Evolutionary conservation across 2,888 invertebrate genomes (phyloP).

Genomic region (Torymus aiolomorphi): DNA sequence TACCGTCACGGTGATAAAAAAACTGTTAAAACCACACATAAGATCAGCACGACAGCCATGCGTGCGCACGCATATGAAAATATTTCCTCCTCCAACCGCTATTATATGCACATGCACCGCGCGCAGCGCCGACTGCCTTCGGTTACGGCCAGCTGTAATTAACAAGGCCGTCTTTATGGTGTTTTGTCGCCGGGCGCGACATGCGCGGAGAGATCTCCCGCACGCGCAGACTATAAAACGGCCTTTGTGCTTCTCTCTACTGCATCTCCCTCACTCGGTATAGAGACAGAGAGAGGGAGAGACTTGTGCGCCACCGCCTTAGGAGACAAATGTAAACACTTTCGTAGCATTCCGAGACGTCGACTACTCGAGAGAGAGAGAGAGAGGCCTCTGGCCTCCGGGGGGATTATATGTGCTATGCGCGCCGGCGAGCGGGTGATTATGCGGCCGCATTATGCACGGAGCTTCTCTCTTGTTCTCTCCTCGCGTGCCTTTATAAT

Average conservation of each 20-base stretch:
- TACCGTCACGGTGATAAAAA: no score
- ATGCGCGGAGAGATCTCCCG: constrained; percentile 65
- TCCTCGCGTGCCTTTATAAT: constrained; percentile 11
- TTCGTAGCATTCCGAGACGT: constrained; percentile 58
- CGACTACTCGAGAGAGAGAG: constrained; percentile 50
- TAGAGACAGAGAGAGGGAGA: constrained; percentile 55
- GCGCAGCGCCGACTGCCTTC: not conserved
- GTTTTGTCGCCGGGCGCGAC: constrained; percentile 73
- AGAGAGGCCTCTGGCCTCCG: constrained; percentile 39
- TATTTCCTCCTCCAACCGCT: no score
- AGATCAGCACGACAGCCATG: no score
- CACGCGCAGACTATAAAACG: constrained; percentile 72
- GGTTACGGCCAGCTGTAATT: constrained; percentile 63
- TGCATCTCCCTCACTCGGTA: not conserved
- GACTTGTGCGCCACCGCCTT: constrained; percentile 60
- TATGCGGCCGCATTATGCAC: not conserved
- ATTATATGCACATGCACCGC: no score
- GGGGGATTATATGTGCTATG: constrained; percentile 51
- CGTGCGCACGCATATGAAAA: no score
- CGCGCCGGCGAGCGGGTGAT: constrained; percentile 1
- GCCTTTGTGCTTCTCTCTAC: constrained; percentile 67
- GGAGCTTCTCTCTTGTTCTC: not conserved
- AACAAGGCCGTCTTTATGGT: constrained; percentile 73
- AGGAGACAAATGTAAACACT: constrained; percentile 74
- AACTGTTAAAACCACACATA: no score